phyloP scores from a whole-genome alignment of 1,140 invertebrate genomes.

The Scylla paramamosain region DNA sequence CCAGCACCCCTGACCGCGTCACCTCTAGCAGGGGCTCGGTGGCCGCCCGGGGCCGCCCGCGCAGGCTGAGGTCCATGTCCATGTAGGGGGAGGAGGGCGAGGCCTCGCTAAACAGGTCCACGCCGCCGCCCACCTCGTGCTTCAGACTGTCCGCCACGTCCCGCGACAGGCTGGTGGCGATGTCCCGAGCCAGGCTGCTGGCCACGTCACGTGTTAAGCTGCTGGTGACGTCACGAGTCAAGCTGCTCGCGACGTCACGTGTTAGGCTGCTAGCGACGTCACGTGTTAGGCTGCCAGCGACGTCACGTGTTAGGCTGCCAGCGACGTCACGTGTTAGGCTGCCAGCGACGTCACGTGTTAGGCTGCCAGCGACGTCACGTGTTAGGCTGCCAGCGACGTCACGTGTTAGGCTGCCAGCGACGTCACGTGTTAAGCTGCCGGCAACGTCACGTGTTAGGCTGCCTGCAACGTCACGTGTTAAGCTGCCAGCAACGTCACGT shows the following conservation, averaged over 20 bases:
- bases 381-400: constrained; percentile 17
- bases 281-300: neutral
- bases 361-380: neutral
- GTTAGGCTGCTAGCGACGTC: constrained; percentile 27
- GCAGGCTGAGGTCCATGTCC: constrained; percentile 52
- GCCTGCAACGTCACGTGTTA: neutral
- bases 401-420: neutral
- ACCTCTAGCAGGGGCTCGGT: constrained; percentile 55
- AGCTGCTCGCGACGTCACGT: constrained; percentile 51
- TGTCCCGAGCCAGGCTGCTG: constrained; percentile 31
- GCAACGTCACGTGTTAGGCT: neutral
- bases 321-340: constrained; percentile 36
- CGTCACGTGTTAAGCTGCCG: neutral
- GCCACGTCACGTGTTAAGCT: neutral
- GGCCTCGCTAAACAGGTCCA: constrained; percentile 25
- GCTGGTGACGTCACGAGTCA: constrained; percentile 45
- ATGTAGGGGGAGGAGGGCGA: constrained; percentile 50
- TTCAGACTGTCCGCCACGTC: constrained; percentile 36
- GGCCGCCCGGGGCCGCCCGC: constrained; percentile 33
- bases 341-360: neutral
- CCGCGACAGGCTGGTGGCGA: constrained; percentile 35
- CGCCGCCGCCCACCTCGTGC: constrained; percentile 36
- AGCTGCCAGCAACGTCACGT: neutral
- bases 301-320: neutral
- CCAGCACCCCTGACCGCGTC: constrained; percentile 34